A percentile compares a stretch with the other conserved stretches of the same genome.
phyloP scores from a whole-genome alignment of 2,797 vertebrate species.

The Halcyon smyrnensis region DNA sequence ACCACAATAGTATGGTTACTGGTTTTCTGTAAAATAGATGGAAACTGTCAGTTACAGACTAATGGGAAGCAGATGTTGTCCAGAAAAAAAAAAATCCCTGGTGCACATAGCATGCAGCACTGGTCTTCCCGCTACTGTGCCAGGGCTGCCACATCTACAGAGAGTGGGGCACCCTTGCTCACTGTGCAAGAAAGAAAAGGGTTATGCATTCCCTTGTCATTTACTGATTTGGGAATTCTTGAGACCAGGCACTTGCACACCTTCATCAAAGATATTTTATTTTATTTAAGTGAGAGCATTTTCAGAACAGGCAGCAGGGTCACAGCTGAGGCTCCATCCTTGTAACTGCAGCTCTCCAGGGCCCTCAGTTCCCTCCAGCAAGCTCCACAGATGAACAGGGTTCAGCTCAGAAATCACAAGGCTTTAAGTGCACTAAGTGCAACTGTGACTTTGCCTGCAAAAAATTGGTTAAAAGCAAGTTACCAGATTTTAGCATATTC shows the following conservation, averaged over 20 bases:
- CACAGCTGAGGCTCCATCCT: neutral
- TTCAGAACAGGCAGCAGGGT: neutral
- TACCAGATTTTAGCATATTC: neutral
- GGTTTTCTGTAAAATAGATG: constrained; percentile 2
- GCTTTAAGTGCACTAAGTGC: neutral
- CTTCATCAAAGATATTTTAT: neutral
- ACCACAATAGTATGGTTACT: neutral
- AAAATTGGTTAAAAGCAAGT: neutral
- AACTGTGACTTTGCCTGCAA: neutral
- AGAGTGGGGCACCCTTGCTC: neutral
- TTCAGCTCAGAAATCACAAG: neutral
- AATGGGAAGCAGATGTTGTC: constrained; percentile 22
- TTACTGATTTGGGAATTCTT: neutral
- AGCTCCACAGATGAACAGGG: neutral
- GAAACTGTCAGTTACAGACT: neutral
- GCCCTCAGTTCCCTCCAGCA: neutral
- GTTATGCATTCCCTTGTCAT: neutral
- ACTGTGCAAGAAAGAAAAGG: neutral
- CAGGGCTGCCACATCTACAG: neutral
- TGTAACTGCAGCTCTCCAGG: neutral
- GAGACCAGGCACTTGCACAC: neutral
- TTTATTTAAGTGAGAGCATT: neutral
- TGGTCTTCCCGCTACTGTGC: neutral
- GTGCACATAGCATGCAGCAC: neutral
- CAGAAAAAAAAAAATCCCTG: neutral